These are phyloP conservation scores for Rhabdornis inornatus DNA, from an alignment of 2,113 vertebrate species.

Conservation along the genomic window DNA sequence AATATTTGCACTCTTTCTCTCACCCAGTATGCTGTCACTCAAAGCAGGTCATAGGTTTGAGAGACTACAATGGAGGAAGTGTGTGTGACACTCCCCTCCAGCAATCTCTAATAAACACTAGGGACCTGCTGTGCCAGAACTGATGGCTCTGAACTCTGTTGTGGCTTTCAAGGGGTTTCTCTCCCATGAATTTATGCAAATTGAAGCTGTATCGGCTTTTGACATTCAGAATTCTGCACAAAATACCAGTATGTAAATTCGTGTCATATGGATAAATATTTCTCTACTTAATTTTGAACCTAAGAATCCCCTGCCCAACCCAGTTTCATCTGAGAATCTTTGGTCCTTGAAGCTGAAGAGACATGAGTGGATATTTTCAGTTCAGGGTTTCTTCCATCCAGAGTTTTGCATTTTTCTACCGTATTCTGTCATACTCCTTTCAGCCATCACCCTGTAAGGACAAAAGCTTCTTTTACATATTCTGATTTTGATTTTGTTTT, in stretches of 20 bases:
- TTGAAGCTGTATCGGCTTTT: not conserved
- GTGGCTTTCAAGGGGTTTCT: not conserved
- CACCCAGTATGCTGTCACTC: not conserved
- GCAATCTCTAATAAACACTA: not conserved
- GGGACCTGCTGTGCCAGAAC: not conserved
- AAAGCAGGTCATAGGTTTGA: not conserved
- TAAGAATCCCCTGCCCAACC: accelerated
- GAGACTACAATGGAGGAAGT: not conserved
- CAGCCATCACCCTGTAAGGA: not conserved
- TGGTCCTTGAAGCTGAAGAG: not conserved
- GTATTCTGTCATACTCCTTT: not conserved
- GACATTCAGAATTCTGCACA: not conserved
- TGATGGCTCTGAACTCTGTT: not conserved
- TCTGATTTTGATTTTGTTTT: not conserved
- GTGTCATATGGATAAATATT: not conserved
- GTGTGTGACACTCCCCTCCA: not conserved
- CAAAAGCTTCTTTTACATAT: not conserved
- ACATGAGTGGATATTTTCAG: not conserved
- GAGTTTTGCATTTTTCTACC: not conserved
- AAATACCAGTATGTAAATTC: not conserved
- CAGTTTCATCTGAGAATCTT: not conserved
- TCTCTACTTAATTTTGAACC: not conserved
- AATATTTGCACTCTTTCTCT: not conserved
- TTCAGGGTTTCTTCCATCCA: not conserved
- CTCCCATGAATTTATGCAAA: not conserved